These are phyloP conservation scores for Peromyscus nudipes DNA, from an alignment of 2,797 vertebrate species.

Conservation along the genomic window DNA sequence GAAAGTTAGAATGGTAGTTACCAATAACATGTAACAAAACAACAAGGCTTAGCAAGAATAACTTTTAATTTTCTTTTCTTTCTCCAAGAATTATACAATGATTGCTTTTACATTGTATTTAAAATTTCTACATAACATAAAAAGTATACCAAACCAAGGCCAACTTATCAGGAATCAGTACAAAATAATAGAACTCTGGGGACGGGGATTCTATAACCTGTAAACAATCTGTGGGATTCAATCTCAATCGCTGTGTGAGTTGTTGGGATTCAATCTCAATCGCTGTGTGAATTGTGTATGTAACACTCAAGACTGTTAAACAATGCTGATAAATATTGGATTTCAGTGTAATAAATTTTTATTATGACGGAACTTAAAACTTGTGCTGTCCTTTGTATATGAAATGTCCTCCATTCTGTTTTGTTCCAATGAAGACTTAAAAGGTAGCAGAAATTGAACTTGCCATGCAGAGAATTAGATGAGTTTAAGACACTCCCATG, in stretches of 20 bases:
- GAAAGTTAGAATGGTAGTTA: neutral
- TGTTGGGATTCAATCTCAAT: neutral
- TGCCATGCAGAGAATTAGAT: neutral
- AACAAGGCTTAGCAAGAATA: neutral
- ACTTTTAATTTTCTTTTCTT: neutral
- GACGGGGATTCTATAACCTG: constrained; percentile 4
- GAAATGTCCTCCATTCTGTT: neutral
- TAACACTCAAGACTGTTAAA: neutral
- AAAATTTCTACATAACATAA: neutral
- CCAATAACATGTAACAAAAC: neutral
- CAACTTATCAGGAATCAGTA: neutral
- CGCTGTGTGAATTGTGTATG: neutral
- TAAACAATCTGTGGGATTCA: neutral
- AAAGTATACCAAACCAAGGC: neutral
- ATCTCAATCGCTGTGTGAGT: neutral
- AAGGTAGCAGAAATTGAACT: constrained; percentile 7
- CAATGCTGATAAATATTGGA: too few relatives aligned
- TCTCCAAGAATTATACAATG: neutral
- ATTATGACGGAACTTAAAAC: neutral
- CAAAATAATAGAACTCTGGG: neutral
- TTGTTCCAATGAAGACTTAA: neutral
- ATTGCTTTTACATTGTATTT: constrained; percentile 3
- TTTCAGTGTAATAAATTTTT: neutral
- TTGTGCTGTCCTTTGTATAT: too few relatives aligned
- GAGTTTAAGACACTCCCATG: neutral